Conservation (phyloP, 2,888 invertebrate species). For the Erebia aethiops region DNA sequence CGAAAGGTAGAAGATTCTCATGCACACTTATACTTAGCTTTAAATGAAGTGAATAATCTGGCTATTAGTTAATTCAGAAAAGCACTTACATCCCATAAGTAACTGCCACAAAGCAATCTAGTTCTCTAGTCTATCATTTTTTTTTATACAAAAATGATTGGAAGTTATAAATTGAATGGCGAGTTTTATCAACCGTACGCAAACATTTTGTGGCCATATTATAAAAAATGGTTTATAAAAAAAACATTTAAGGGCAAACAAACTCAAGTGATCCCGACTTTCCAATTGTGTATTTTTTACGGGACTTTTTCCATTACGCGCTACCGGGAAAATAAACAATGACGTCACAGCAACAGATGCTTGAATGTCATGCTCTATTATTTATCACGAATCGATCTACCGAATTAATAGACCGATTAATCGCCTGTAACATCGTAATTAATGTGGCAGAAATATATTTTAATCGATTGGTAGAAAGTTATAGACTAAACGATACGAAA, state of each 20-base stretch:
- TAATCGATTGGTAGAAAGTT: background rate
- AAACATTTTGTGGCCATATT: conserved; percentile 41
- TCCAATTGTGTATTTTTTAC: conserved; percentile 47
- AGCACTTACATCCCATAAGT: too few species aligned
- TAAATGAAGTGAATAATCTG: too few species aligned
- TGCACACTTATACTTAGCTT: too few species aligned
- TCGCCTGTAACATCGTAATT: conserved; percentile 64
- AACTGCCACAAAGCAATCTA: too few species aligned
- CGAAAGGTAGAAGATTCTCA: too few species aligned
- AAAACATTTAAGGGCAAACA: conserved; percentile 39
- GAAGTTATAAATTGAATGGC: background rate
- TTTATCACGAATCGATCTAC: conserved; percentile 43
- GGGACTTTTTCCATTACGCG: conserved; percentile 59
- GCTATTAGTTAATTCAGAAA: too few species aligned
- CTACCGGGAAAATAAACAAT: conserved; percentile 58
- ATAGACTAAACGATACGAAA: background rate
- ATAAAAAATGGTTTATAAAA: conserved; percentile 44
- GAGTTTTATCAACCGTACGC: conserved; percentile 3
- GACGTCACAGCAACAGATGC: conserved; percentile 35
- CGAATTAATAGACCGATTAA: conserved; percentile 48
- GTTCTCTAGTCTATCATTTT: too few species aligned
- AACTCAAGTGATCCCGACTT: conserved; percentile 54
- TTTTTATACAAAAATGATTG: too few species aligned
- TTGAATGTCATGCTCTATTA: conserved; percentile 58
- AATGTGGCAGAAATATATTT: conserved; percentile 7